phyloP scores from a whole-genome alignment of 2,797 vertebrate species.

The Pseudocheirus occidentalis region DNA sequence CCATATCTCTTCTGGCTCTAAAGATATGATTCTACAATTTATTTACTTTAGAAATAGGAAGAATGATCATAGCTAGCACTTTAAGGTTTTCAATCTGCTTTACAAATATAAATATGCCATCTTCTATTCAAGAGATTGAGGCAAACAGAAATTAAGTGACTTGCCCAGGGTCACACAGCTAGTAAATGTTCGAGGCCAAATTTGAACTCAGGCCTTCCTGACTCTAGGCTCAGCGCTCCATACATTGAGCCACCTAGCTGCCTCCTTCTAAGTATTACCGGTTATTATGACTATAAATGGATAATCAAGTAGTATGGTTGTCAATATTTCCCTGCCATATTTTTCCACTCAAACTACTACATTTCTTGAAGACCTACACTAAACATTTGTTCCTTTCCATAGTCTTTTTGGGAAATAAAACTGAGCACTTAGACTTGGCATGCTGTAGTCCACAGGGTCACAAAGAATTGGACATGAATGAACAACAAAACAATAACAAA shows the following conservation, averaged over 20 bases:
- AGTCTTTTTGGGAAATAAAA: conserved; percentile 45
- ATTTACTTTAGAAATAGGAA: background rate
- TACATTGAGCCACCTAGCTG: background rate
- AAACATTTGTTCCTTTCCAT: conserved; percentile 54
- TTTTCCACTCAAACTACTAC: conserved; percentile 29
- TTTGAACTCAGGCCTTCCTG: background rate
- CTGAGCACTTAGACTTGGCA: conserved; percentile 16
- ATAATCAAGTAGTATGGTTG: background rate
- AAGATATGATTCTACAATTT: background rate
- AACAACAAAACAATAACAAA: background rate
- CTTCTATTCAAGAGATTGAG: background rate
- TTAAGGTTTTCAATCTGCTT: background rate
- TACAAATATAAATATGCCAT: background rate
- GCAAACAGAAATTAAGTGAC: background rate
- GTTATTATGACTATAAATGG: background rate
- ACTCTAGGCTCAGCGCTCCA: background rate
- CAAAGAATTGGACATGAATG: background rate
- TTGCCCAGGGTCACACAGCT: background rate
- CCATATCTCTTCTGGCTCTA: background rate
- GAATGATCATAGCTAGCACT: background rate
- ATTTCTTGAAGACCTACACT: conserved; percentile 57
- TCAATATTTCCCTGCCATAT: conserved; percentile 36
- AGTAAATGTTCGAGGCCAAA: background rate
- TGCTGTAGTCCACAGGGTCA: background rate
- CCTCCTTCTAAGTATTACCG: background rate